Evolutionary conservation across 2,113 vertebrate species (phyloP).

Genomic region (Silurus meridionalis): DNA sequence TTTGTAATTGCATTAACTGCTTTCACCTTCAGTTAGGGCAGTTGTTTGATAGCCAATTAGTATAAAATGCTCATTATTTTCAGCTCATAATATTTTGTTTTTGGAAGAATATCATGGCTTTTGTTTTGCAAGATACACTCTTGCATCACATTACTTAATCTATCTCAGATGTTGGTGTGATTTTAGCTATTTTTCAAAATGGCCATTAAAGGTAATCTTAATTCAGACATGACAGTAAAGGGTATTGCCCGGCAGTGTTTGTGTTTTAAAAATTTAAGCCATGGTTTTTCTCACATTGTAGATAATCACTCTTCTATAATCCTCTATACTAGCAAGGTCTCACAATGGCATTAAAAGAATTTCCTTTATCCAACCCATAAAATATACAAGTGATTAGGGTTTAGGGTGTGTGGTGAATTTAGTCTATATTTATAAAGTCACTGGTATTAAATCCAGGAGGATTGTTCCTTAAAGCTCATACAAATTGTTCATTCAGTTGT

Average conservation of each 20-base stretch:
- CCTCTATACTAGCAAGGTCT: neutral
- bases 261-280: constrained; percentile 22
- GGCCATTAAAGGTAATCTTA: constrained; percentile 43
- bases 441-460: neutral
- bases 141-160: constrained; percentile 52
- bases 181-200: constrained; percentile 36
- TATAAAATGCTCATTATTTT: constrained; percentile 33
- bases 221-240: constrained; percentile 33
- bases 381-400: constrained; percentile 1
- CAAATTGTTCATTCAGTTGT: no score
- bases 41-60: constrained; percentile 52
- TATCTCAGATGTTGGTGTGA: constrained; percentile 53
- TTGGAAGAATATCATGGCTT: constrained; percentile 51
- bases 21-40: constrained; percentile 9
- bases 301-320: constrained; percentile 7
- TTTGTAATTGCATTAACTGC: constrained; percentile 15
- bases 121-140: constrained; percentile 45
- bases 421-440: neutral
- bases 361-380: neutral
- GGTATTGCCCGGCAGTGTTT: constrained; percentile 28
- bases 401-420: neutral
- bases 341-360: constrained; percentile 24
- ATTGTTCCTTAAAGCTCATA: neutral
- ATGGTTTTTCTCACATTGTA: constrained; percentile 6
- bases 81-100: constrained; percentile 54